Conservation (phyloP, 2,113 vertebrate genomes). For the Cichladusa arquata region DNA sequence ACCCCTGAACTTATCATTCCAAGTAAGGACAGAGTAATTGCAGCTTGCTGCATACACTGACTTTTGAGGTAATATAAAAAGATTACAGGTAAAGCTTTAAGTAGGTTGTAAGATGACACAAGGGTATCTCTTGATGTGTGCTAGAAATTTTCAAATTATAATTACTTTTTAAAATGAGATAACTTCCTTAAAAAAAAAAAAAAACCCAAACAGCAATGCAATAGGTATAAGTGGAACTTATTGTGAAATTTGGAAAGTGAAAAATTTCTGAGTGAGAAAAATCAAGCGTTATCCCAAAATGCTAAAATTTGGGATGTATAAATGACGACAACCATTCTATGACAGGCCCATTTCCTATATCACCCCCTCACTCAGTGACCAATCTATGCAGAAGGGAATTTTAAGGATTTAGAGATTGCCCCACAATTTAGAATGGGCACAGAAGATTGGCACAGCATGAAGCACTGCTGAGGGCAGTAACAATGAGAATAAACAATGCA, state of each 20-base stretch:
- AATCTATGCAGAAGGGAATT: neutral
- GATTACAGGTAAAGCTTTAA: neutral
- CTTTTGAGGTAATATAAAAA: neutral
- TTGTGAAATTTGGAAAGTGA: neutral
- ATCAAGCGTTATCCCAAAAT: neutral
- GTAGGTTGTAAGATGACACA: neutral
- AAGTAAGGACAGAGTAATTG: neutral
- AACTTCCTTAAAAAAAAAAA: neutral
- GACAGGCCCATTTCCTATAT: no score
- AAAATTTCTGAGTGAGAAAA: neutral
- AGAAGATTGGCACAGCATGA: accelerated
- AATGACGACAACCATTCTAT: neutral
- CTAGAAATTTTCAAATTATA: neutral
- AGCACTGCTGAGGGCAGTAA: neutral
- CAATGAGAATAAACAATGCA: neutral
- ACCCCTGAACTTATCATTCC: neutral
- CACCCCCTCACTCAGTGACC: neutral
- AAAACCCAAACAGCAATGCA: neutral
- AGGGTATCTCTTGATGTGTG: neutral
- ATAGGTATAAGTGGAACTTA: neutral
- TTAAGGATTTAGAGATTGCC: neutral
- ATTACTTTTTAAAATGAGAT: neutral
- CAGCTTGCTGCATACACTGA: neutral
- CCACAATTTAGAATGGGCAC: neutral
- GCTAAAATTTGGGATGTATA: neutral